Base-by-base conservation (phyloP, 2,888 invertebrate species). In the Fissipunctia ypsillon region DNA sequence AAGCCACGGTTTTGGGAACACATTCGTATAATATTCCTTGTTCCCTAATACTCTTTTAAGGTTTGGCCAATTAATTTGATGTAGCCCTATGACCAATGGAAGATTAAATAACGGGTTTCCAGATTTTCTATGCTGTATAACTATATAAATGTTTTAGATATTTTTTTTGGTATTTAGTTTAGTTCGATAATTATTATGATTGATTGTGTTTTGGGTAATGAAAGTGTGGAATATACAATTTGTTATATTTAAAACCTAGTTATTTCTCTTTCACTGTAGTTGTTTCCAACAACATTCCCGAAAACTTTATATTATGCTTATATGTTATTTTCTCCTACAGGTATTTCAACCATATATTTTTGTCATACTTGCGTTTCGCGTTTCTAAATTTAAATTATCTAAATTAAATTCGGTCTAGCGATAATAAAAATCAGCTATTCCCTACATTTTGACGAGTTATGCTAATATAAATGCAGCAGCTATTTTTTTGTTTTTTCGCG, bases 191-290 rank as follows among this genome's bases (percentile, higher is more conserved):
- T 12, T n/a, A n/a, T 41, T 56, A 69, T 48, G n/a, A 41, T 48
- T 70, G 38, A 41, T n/a, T 71, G 31, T 41, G 0, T 70, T 41
- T 31, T 59, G 14, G 35, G 22, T 57, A 48, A 38, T 69, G 3
- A 14, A 59, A 41, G 31, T n/a, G 22, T 56, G 7, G 10, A 59
- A 72, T 71, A 72, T n/a, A n/a, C 19, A 50, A n/a, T 60, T 71
- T 71, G 6, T 50, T 59, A 59, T 14, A 22, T 64, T 31, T 31
- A n/a, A 56, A 69, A 57, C 10, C 7, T 31, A 2, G 5, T 70
- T 50, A n/a, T 70, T 72, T 71, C 0, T 69, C 19, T 70, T 28
- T 0, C 6, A 25, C 19, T 67, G 0, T 22, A 10, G 12, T 28
- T 38, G 2, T 22, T 66, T 28, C 19, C 16, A 6, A 10, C 14